Percentiles rank a stretch among this genome's conserved stretches.
Conservation (phyloP, 2,113 vertebrate species). For the Pluvianellus socialis region DNA sequence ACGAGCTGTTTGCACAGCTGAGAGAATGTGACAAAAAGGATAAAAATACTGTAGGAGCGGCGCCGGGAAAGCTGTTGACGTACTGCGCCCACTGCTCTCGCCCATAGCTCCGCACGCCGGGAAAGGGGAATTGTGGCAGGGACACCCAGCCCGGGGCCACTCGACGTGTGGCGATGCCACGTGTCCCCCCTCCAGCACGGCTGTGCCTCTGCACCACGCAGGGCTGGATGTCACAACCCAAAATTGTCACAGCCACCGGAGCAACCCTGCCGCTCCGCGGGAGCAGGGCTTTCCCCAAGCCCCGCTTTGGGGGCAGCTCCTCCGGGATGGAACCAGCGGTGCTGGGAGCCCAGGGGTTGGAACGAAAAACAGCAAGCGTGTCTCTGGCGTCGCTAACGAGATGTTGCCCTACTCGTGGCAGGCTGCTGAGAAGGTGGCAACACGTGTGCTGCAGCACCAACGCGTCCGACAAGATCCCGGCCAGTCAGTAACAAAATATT, state of each 20-base stretch:
- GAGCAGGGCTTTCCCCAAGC: neutral
- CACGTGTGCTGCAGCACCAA: neutral
- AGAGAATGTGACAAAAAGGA: neutral
- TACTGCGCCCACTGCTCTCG: neutral
- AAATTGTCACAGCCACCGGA: neutral
- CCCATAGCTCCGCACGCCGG: accelerated
- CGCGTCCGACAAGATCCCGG: accelerated
- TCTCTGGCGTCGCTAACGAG: accelerated
- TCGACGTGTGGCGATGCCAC: accelerated
- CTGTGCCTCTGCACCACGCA: accelerated
- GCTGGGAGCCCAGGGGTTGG: neutral
- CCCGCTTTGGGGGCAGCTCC: neutral
- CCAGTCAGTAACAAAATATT: accelerated
- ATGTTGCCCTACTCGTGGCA: neutral
- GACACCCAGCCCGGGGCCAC: accelerated
- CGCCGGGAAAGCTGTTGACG: neutral
- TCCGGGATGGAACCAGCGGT: neutral
- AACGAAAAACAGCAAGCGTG: accelerated
- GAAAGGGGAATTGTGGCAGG: accelerated
- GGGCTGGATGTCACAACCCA: neutral
- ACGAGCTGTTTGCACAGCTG: neutral
- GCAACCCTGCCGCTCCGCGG: accelerated
- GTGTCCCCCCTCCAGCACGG: neutral
- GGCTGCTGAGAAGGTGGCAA: neutral
- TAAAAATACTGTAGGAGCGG: neutral